These are phyloP conservation scores for Drosophila ambigua DNA, from an alignment of 1,140 invertebrate genomes.

Conservation along the genomic window DNA sequence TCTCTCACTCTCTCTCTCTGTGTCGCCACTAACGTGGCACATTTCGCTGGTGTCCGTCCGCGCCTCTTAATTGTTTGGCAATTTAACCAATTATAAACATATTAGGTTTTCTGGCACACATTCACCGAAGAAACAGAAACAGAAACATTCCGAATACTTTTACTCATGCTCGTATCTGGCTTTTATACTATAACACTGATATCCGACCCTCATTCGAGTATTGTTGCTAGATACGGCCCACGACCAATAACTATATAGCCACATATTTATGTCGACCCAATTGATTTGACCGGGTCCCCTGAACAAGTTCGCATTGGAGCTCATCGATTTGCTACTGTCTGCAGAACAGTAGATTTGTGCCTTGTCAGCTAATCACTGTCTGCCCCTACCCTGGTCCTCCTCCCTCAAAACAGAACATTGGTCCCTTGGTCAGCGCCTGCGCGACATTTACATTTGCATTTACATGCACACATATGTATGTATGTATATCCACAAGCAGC, in stretches of 20 bases:
- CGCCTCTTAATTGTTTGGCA: slow-evolving; percentile 62
- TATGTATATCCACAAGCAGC: background rate
- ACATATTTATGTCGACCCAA: no score
- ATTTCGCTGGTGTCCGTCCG: slow-evolving; percentile 28
- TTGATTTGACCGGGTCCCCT: no score
- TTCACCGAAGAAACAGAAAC: slow-evolving; percentile 24
- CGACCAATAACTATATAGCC: no score
- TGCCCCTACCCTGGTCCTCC: background rate
- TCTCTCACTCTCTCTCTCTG: background rate
- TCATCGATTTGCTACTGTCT: no score
- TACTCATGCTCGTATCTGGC: no score
- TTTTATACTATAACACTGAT: no score
- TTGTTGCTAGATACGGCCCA: no score
- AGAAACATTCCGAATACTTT: background rate
- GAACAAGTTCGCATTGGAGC: no score
- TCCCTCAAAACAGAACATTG: slow-evolving; percentile 2
- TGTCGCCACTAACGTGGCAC: slow-evolving; percentile 3
- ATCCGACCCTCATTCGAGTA: no score
- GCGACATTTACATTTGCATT: background rate
- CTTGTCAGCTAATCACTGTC: no score
- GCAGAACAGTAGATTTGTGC: no score
- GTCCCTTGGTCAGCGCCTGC: slow-evolving; percentile 6
- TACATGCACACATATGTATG: no score
- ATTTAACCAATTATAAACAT: slow-evolving; percentile 73
- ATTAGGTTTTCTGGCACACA: slow-evolving; percentile 65